Base-by-base conservation (phyloP, 2,113 vertebrate species). In the Thunnus thynnus region DNA sequence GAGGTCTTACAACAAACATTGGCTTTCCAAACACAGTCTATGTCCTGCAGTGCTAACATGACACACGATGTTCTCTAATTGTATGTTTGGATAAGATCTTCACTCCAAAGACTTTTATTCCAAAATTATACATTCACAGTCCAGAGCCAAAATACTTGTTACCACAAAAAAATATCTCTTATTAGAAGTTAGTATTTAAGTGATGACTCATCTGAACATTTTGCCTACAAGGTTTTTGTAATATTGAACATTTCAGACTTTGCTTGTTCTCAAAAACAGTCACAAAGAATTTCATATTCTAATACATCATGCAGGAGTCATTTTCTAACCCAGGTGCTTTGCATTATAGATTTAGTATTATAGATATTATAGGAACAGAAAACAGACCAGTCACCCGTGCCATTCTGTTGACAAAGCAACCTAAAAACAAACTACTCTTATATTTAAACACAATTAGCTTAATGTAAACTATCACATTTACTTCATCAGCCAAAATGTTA, bases 311-410 rank as follows among this genome's bases (percentile, higher is more conserved):
- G 22, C 22, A 22, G 22, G 22, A 22, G 22, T 22, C 22, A 22
- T 22, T 22, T 22, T 20, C 20, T 22, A 1, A 22, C 22, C 22
- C 22, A 22, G 22, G 22, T 22, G 22, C 22, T 22, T 22, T 22
- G 22, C 22, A 22, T 22, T 22, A 22, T 22, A 22, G 22, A 22
- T 22, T 22, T 22, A 1, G 1, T 22, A 22, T 22, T 22, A 22
- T 22, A 22, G 22, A 22, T 22, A 22, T 22, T 22, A 22, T 22
- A 22, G 32, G 61, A 84, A 83, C 22, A 85, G 68, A 82, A 91
- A 87, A 52, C 46, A 0, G 70, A 5, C 11, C 13, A n/a, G 25
- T 76, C 27, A 68, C 64, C 30, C 55, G 22, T 0, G 5, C 46
- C 61, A 67, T 68, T 13, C 18, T n/a, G 54, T 13, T 47, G 27